These are phyloP conservation scores for Rhizomys pruinosus DNA, from an alignment of 2,113 vertebrate species.

Conservation along the genomic window DNA sequence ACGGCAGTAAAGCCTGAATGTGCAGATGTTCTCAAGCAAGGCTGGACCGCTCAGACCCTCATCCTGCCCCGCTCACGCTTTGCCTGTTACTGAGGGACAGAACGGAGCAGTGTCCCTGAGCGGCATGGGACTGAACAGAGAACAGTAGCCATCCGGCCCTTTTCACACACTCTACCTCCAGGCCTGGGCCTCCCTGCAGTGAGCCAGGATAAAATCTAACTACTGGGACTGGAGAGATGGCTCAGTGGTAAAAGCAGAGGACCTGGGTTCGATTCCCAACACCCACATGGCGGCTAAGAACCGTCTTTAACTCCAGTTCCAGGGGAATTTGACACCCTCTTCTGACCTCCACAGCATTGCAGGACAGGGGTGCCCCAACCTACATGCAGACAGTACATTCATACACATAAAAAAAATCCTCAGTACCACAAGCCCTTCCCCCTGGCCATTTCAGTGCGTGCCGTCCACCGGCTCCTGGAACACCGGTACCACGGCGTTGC, in stretches of 20 bases:
- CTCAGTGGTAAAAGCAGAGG: too few relatives aligned
- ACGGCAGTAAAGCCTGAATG: accelerated
- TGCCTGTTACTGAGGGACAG: not conserved
- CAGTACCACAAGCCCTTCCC: accelerated
- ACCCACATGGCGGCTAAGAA: too few relatives aligned
- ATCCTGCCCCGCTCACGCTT: accelerated
- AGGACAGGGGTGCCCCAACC: too few relatives aligned
- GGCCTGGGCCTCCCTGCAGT: accelerated
- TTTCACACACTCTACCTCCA: not conserved
- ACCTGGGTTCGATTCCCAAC: too few relatives aligned
- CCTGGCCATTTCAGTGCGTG: slow-evolving; percentile 86
- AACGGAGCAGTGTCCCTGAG: not conserved
- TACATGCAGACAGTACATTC: too few relatives aligned
- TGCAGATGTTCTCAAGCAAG: not conserved
- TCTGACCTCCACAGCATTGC: too few relatives aligned
- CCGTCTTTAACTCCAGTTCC: too few relatives aligned
- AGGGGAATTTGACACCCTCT: too few relatives aligned
- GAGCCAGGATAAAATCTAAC: not conserved
- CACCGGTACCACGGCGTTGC: slow-evolving; percentile 90
- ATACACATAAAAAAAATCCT: too few relatives aligned
- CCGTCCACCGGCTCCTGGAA: slow-evolving; percentile 93
- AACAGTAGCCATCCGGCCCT: too few relatives aligned
- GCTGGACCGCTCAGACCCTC: not conserved
- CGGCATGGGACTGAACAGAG: not conserved
- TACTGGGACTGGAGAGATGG: too few relatives aligned